These are phyloP conservation scores for Drosophila funebris DNA, from an alignment of 1,140 invertebrate genomes.

Conservation along the genomic window DNA sequence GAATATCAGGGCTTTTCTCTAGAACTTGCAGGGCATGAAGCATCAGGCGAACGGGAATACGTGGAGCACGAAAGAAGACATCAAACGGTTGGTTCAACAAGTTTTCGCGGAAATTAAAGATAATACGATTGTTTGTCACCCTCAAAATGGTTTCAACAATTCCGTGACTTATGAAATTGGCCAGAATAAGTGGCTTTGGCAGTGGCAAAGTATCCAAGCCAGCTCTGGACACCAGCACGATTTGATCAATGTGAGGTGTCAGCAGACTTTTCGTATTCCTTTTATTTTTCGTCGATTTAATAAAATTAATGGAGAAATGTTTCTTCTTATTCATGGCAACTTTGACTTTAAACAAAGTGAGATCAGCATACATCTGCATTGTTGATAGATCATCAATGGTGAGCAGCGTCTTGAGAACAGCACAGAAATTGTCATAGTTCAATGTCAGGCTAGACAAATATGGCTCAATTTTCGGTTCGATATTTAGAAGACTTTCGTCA, in stretches of 20 bases:
- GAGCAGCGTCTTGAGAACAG: conserved; percentile 37
- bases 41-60: conserved; percentile 47
- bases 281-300: background rate
- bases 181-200: conserved; percentile 16
- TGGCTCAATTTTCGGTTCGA: conserved; percentile 2
- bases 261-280: background rate
- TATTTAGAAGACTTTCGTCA: conserved; percentile 1
- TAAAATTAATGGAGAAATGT: background rate
- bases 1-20: conserved; percentile 10
- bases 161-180: conserved; percentile 19
- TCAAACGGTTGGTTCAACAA: conserved; percentile 6
- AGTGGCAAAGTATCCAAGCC: background rate
- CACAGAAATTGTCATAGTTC: conserved; percentile 36
- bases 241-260: background rate
- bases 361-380: conserved; percentile 32
- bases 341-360: conserved; percentile 10
- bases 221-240: background rate
- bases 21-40: conserved; percentile 51
- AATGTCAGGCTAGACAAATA: conserved; percentile 25
- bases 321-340: background rate
- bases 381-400: conserved; percentile 50
- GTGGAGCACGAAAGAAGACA: conserved; percentile 54
- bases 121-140: conserved; percentile 17
- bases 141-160: conserved; percentile 35
- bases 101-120: background rate